Evolutionary conservation across 2,888 invertebrate species (phyloP).

Genomic region (Globia sparganii): DNA sequence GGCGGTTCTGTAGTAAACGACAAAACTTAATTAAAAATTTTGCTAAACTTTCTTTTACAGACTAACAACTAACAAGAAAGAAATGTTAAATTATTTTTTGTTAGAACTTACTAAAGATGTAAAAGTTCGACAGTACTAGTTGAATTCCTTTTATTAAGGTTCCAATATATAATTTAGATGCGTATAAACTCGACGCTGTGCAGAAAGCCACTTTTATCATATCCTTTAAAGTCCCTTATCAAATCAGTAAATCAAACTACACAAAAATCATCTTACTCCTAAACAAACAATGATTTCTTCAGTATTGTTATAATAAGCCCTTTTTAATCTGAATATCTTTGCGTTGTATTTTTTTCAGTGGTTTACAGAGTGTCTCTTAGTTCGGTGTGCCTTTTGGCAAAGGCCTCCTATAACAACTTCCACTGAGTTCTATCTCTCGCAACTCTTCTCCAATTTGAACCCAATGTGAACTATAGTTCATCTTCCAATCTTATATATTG

Average conservation of each 20-base stretch:
- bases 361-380: too few species aligned
- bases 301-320: background rate
- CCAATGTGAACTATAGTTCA: too few species aligned
- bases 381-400: too few species aligned
- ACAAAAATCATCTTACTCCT: background rate
- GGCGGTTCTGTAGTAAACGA: background rate
- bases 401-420: too few species aligned
- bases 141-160: background rate
- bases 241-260: background rate
- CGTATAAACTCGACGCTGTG: background rate
- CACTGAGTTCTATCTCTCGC: too few species aligned
- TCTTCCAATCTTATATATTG: too few species aligned
- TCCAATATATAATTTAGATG: background rate
- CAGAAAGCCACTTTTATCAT: background rate
- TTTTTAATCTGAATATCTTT: too few species aligned
- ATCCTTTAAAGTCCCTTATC: background rate
- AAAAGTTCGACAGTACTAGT: background rate
- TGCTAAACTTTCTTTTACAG: background rate
- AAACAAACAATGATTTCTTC: slow-evolving; percentile 18
- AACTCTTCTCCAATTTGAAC: too few species aligned
- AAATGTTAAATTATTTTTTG: background rate
- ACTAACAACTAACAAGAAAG: background rate
- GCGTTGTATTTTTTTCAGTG: too few species aligned
- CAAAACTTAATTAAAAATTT: slow-evolving; percentile 8
- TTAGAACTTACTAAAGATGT: background rate